Evolutionary conservation across 2,888 invertebrate species (phyloP).

Genomic region (Eubasilissa splendida): DNA sequence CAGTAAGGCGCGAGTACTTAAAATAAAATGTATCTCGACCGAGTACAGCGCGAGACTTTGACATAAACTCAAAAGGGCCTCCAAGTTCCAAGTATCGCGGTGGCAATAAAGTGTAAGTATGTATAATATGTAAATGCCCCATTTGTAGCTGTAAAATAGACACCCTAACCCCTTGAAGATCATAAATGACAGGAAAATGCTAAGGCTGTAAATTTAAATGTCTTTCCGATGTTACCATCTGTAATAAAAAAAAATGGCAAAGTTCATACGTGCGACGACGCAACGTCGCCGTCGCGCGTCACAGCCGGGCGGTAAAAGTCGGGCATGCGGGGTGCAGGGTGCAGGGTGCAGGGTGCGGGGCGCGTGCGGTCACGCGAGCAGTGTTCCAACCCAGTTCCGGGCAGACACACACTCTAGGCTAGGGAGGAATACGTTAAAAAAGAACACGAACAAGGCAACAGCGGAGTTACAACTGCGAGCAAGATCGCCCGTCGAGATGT

Average conservation of each 20-base stretch:
- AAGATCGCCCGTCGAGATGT: conserved; percentile 24
- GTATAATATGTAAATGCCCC: too few relatives aligned
- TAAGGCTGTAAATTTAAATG: conserved; percentile 44
- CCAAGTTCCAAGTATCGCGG: too few relatives aligned
- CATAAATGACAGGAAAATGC: conserved; percentile 40
- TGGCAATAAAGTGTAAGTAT: too few relatives aligned
- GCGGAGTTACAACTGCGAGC: neutral
- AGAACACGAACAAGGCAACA: neutral
- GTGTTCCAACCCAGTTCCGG: conserved; percentile 13
- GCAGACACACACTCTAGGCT: neutral
- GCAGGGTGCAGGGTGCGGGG: neutral
- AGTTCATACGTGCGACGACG: neutral
- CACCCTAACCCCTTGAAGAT: conserved; percentile 9
- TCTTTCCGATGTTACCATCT: conserved; percentile 23
- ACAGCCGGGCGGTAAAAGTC: conserved; percentile 18
- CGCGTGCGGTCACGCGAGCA: conserved; percentile 1
- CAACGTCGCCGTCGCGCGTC: neutral
- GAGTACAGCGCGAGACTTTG: too few relatives aligned
- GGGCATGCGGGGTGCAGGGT: neutral
- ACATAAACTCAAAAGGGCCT: too few relatives aligned
- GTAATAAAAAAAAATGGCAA: conserved; percentile 13
- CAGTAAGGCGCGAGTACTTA: too few relatives aligned
- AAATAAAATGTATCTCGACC: too few relatives aligned
- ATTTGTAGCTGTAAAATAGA: conserved; percentile 9
- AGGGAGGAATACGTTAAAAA: neutral